These are phyloP conservation scores for Ciconia stormi DNA, from an alignment of 2,113 vertebrate genomes.

Conservation along the genomic window DNA sequence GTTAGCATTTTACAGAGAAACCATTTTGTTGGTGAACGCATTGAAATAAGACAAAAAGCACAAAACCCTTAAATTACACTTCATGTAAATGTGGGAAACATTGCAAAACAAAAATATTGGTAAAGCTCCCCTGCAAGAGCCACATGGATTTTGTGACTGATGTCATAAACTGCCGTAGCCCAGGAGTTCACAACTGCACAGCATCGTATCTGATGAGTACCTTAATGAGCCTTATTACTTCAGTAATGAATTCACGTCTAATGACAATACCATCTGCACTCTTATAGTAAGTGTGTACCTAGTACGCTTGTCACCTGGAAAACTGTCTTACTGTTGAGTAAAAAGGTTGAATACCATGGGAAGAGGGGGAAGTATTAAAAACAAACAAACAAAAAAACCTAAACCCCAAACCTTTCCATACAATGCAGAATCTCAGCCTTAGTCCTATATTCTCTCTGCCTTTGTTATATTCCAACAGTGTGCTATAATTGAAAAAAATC, in stretches of 20 bases:
- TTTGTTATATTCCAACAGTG: not conserved
- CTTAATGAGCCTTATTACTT: not conserved
- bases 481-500: not conserved
- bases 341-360: not conserved
- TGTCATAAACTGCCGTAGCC: not conserved
- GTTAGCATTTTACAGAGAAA: not conserved
- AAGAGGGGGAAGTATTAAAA: not conserved
- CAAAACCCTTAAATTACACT: not conserved
- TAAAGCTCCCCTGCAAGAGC: not conserved
- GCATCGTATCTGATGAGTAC: not conserved
- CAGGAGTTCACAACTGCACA: not conserved
- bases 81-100: not conserved
- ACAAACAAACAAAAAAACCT: not conserved
- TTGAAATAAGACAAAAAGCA: not conserved
- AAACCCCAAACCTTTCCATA: not conserved
- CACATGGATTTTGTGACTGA: not conserved
- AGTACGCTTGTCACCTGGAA: not conserved
- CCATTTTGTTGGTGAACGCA: not conserved
- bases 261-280: not conserved
- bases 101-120: not conserved
- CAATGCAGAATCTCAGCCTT: not conserved
- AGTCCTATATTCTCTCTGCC: not conserved
- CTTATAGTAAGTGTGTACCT: not conserved
- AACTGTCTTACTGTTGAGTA: not conserved
- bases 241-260: not conserved